A percentile compares a stretch with the other conserved stretches of the same genome.
Conservation (phyloP, 2,888 invertebrate species). For the Drosophila stalkeri region DNA sequence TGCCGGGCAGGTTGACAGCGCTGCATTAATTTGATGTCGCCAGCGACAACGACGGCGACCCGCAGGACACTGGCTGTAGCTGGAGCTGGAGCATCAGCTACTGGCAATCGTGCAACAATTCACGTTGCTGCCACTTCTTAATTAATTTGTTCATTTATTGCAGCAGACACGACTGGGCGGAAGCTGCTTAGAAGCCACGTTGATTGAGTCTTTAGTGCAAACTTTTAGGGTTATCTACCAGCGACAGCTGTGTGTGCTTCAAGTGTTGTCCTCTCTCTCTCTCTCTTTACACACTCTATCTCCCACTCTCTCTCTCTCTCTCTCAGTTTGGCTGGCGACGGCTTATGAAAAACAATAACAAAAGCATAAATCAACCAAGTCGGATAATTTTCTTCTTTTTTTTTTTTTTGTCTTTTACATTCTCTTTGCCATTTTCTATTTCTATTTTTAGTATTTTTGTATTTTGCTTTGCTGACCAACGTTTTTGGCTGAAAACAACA, state of each 20-base stretch:
- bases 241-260: conserved; percentile 38
- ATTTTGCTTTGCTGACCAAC: conserved; percentile 46
- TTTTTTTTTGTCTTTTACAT: conserved; percentile 11
- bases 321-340: conserved; percentile 6
- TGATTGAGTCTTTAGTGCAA: conserved; percentile 66
- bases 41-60: conserved; percentile 36
- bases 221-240: conserved; percentile 55
- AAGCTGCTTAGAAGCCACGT: conserved; percentile 55
- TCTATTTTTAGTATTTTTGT: conserved; percentile 2
- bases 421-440: not conserved
- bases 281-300: conserved; percentile 2
- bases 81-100: conserved; percentile 7
- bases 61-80: conserved; percentile 32
- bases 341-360: conserved; percentile 77
- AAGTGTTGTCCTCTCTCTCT: conserved; percentile 17
- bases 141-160: conserved; percentile 79
- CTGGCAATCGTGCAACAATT: conserved; percentile 75
- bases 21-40: conserved; percentile 72
- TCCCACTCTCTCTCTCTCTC: not conserved
- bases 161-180: conserved; percentile 13
- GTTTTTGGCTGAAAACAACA: conserved; percentile 44
- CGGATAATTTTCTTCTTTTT: conserved; percentile 54
- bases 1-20: conserved; percentile 27
- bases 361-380: conserved; percentile 74
- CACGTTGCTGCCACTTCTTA: conserved; percentile 68